A percentile compares a stretch with the other conserved stretches of the same genome.
Conservation (phyloP, 2,888 invertebrate species). For the Rutpela maculata region DNA sequence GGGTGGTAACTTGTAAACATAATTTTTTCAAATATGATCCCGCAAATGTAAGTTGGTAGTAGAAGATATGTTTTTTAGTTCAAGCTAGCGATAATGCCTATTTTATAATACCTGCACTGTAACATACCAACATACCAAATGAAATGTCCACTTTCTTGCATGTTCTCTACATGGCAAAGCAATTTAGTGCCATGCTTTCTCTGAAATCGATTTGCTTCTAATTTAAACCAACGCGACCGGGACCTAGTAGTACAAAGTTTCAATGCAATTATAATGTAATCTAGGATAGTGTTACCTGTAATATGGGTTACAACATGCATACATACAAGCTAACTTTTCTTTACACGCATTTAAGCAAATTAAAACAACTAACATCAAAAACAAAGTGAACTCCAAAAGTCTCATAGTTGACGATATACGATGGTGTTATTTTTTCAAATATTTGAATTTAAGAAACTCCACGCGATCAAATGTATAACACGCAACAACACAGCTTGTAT, state of each 20-base stretch:
- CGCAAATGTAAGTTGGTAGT: background rate
- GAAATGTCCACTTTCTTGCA: background rate
- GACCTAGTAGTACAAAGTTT: background rate
- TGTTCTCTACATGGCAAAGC: background rate
- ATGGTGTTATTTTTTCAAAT: background rate
- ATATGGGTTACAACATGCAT: background rate
- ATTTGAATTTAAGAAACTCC: conserved; percentile 20
- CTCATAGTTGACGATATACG: background rate
- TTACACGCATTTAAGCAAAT: background rate
- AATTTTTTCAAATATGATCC: no score
- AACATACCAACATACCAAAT: background rate
- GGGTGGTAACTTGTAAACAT: no score
- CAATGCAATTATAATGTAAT: background rate
- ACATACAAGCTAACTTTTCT: background rate
- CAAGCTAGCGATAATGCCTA: background rate
- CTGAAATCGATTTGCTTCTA: background rate
- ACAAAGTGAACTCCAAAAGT: background rate
- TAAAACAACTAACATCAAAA: background rate
- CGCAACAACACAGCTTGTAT: conserved; percentile 35
- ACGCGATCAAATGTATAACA: conserved; percentile 42
- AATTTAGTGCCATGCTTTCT: background rate
- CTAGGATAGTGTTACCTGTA: background rate
- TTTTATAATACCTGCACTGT: background rate
- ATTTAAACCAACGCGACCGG: background rate
- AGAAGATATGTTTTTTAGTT: background rate